phyloP scores from a whole-genome alignment of 2,888 invertebrate genomes.

The Phasia obesa region DNA sequence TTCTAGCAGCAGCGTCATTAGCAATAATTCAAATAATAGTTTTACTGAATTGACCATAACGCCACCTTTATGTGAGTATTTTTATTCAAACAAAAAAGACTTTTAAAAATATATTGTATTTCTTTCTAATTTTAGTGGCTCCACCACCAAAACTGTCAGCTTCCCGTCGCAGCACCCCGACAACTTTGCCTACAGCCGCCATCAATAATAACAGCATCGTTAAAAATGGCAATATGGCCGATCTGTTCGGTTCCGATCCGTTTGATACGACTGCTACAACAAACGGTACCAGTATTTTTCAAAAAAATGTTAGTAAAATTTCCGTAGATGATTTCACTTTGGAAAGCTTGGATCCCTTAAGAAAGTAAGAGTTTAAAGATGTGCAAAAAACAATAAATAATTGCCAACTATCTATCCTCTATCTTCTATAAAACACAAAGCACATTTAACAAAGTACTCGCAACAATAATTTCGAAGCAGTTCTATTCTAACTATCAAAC shows the following conservation, averaged over 20 bases:
- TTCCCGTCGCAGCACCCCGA: slow-evolving; percentile 82
- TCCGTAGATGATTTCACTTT: slow-evolving; percentile 93
- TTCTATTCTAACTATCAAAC: too few species aligned
- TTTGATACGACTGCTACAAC: slow-evolving; percentile 83
- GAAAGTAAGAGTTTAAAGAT: slow-evolving; percentile 83
- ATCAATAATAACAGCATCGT: slow-evolving; percentile 76
- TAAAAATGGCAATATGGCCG: slow-evolving; percentile 84
- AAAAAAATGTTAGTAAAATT: slow-evolving; percentile 86
- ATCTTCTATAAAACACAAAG: slow-evolving; percentile 15
- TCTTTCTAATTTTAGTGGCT: slow-evolving; percentile 86
- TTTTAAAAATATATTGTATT: slow-evolving; percentile 8
- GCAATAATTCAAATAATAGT: slow-evolving; percentile 73
- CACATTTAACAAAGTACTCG: too few species aligned
- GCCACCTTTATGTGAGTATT: slow-evolving; percentile 88
- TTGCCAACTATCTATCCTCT: background rate
- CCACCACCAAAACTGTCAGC: slow-evolving; percentile 92
- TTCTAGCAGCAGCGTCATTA: slow-evolving; percentile 75
- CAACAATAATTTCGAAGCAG: too few species aligned
- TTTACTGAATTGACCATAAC: slow-evolving; percentile 81
- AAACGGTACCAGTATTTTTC: slow-evolving; percentile 81
- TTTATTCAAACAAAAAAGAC: background rate
- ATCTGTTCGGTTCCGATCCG: slow-evolving; percentile 91
- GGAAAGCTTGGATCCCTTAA: slow-evolving; percentile 95
- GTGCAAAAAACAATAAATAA: background rate
- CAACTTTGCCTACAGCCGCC: slow-evolving; percentile 63